phyloP scores from a whole-genome alignment of 1,140 invertebrate species.

The Formica exsecta region DNA sequence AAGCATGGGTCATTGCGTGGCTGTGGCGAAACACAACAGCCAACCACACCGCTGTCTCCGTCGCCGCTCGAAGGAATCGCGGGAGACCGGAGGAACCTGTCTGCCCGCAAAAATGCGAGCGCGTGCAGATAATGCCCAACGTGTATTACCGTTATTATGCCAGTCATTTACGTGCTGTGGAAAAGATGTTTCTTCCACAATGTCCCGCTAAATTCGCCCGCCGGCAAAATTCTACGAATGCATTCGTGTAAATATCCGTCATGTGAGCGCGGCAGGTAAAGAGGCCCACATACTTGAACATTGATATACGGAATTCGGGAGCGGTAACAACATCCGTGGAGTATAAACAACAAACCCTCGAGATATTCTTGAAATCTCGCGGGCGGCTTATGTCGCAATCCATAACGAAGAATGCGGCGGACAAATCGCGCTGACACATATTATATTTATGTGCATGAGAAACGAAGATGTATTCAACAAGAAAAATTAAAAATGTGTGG shows the following conservation, averaged over 20 bases:
- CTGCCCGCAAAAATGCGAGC: slow-evolving; percentile 78
- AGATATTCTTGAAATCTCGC: not conserved
- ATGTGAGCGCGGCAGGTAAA: slow-evolving; percentile 42
- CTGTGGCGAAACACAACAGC: slow-evolving; percentile 44
- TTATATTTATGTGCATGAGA: not conserved
- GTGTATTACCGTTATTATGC: slow-evolving; percentile 84
- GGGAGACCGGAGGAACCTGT: slow-evolving; percentile 68
- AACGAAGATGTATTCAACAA: not conserved
- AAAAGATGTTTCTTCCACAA: slow-evolving; percentile 71
- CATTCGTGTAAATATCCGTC: slow-evolving; percentile 73
- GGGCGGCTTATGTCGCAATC: not conserved
- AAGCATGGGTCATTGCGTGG: slow-evolving; percentile 74
- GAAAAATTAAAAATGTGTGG: no score
- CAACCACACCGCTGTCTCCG: slow-evolving; percentile 23
- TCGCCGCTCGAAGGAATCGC: slow-evolving; percentile 45
- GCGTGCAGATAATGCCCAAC: slow-evolving; percentile 83
- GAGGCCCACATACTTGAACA: not conserved
- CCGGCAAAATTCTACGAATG: slow-evolving; percentile 79
- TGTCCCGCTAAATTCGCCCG: slow-evolving; percentile 79
- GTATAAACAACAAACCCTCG: not conserved
- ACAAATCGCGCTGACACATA: slow-evolving; percentile 29
- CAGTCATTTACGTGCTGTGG: slow-evolving; percentile 80
- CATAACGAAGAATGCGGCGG: not conserved
- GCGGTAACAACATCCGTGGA: slow-evolving; percentile 15
- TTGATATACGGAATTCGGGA: slow-evolving; percentile 43